Percentiles rank a stretch among this genome's conserved stretches.
Conservation (phyloP, 2,113 vertebrate species). For the Psettodes erumei region DNA sequence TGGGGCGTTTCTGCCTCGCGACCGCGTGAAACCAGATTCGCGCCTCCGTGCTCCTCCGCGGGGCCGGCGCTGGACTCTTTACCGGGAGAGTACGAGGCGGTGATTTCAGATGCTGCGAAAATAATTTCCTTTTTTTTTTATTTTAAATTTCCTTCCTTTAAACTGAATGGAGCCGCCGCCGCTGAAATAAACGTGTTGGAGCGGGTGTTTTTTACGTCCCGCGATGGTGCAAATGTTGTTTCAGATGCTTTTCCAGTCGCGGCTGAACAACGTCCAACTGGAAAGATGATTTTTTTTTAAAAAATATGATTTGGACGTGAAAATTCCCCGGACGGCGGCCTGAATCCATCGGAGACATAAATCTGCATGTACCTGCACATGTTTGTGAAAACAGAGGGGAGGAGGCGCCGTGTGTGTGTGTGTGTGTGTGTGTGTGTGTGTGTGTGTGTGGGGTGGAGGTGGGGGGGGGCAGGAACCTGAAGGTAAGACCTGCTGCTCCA, state of each 20-base stretch:
- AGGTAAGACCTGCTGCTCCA: conserved; percentile 61
- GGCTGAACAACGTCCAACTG: neutral
- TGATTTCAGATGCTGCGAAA: neutral
- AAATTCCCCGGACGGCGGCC: neutral
- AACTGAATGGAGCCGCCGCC: conserved; percentile 11
- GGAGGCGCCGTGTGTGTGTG: too few species aligned
- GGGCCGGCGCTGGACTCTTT: neutral
- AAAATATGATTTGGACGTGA: conserved; percentile 8
- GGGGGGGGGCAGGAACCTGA: conserved; percentile 17
- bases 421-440: too few species aligned
- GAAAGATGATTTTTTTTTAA: too few species aligned
- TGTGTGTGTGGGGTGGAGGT: too few species aligned
- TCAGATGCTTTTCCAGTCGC: conserved; percentile 9
- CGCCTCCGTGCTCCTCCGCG: too few species aligned
- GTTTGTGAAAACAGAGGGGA: too few species aligned
- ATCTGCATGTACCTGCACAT: neutral
- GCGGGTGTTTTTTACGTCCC: neutral
- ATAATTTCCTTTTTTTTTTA: neutral
- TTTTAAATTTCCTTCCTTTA: too few species aligned
- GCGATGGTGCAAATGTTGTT: neutral
- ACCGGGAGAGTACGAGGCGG: conserved; percentile 20
- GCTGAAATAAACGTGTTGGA: conserved; percentile 6
- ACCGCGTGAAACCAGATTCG: conserved; percentile 19
- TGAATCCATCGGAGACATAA: neutral
- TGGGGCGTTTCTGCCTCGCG: too few species aligned